phyloP scores from a whole-genome alignment of 2,888 invertebrate genomes.

The Tinea trinotella region DNA sequence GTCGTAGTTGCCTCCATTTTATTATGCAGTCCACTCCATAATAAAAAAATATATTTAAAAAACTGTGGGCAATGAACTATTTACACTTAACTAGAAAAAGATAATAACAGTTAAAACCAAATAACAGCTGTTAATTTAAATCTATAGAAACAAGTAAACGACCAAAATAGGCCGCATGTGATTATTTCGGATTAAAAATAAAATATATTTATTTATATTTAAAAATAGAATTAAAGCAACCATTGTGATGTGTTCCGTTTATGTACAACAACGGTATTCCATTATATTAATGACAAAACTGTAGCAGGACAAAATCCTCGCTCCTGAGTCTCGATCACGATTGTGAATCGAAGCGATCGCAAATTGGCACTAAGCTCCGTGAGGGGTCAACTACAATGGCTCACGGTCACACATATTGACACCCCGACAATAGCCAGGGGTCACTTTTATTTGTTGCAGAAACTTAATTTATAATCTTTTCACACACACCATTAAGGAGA shows the following conservation, averaged over 20 bases:
- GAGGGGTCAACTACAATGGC: slow-evolving; percentile 63
- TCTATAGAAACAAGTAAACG: too few species aligned
- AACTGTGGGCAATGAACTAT: too few species aligned
- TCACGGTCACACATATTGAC: slow-evolving; percentile 71
- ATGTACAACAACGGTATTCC: neutral
- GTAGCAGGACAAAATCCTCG: slow-evolving; percentile 33
- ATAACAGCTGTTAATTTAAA: too few species aligned
- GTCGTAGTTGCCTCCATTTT: too few species aligned
- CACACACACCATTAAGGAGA: slow-evolving; percentile 72
- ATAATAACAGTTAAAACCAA: too few species aligned
- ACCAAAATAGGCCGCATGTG: too few species aligned
- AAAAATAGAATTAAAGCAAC: too few species aligned
- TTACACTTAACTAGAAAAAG: too few species aligned
- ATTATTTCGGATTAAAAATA: too few species aligned
- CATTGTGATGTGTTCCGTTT: neutral
- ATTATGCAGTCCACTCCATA: too few species aligned
- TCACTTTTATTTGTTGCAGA: slow-evolving; percentile 72
- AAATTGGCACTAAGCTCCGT: slow-evolving; percentile 57
- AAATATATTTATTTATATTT: too few species aligned
- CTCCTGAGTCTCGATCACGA: slow-evolving; percentile 43
- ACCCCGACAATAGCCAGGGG: slow-evolving; percentile 67
- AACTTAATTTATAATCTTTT: slow-evolving; percentile 74
- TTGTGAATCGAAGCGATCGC: slow-evolving; percentile 51
- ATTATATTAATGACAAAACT: slow-evolving; percentile 2
- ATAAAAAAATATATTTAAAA: too few species aligned